These are phyloP conservation scores for Mellilla xanthometata DNA, from an alignment of 2,888 invertebrate genomes.

Conservation along the genomic window DNA sequence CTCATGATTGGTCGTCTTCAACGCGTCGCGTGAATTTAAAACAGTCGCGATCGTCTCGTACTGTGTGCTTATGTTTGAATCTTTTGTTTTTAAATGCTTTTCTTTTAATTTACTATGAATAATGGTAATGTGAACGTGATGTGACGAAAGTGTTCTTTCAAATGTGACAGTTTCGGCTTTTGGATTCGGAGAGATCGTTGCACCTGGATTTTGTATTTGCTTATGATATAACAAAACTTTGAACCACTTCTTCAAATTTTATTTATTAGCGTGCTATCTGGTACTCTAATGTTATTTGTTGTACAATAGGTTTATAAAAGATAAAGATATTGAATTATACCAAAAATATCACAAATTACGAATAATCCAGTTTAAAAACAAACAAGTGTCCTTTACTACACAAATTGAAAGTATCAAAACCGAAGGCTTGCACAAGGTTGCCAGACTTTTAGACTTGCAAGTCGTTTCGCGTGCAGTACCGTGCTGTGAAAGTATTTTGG, in stretches of 20 bases:
- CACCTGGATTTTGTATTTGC: slow-evolving; percentile 36
- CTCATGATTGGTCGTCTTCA: slow-evolving; percentile 66
- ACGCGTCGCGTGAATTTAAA: slow-evolving; percentile 61
- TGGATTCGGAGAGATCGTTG: slow-evolving; percentile 50
- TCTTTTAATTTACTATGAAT: slow-evolving; percentile 28
- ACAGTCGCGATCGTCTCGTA: slow-evolving; percentile 63
- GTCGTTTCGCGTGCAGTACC: slow-evolving; percentile 64
- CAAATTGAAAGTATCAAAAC: slow-evolving; percentile 33
- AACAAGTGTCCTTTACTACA: slow-evolving; percentile 26
- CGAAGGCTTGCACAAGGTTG: slow-evolving; percentile 37
- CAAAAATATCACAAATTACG: slow-evolving; percentile 16
- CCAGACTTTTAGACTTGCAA: slow-evolving; percentile 55
- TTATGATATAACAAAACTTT: slow-evolving; percentile 29
- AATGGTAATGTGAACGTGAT: slow-evolving; percentile 44
- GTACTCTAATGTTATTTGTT: not conserved
- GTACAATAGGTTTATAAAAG: too few relatives aligned
- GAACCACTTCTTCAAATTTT: slow-evolving; percentile 15
- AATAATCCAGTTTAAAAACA: slow-evolving; percentile 23
- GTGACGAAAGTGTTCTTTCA: slow-evolving; percentile 43
- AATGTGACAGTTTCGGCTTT: slow-evolving; percentile 53
- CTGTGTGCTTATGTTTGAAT: slow-evolving; percentile 52
- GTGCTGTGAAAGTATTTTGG: slow-evolving; percentile 78
- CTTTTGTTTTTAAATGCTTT: slow-evolving; percentile 37
- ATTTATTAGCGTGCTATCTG: not conserved
- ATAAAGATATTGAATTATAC: too few relatives aligned